These are phyloP conservation scores for Dipodomys stephensi DNA, from an alignment of 2,113 vertebrate genomes.

Conservation along the genomic window DNA sequence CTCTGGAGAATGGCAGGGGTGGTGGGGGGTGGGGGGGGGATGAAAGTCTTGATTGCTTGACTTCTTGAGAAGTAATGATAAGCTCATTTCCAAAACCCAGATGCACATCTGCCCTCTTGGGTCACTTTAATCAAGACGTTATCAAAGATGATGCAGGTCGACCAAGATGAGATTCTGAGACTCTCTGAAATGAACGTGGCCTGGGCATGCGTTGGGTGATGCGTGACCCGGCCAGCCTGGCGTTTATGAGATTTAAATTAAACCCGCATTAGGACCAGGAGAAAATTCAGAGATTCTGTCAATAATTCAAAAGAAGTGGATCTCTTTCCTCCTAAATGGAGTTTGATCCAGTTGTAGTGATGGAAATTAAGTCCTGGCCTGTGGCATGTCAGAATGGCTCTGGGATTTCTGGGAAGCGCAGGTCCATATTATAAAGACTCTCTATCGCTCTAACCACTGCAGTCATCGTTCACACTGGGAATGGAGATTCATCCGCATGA, in stretches of 20 bases:
- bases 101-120: conserved; percentile 41
- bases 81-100: conserved; percentile 66
- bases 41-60: conserved; percentile 64
- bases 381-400: not conserved
- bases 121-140: conserved; percentile 79
- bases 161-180: conserved; percentile 79
- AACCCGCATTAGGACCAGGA: conserved; percentile 64
- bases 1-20: not conserved
- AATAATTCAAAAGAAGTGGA: conserved; percentile 46
- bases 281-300: conserved; percentile 31
- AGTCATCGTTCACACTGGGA: not conserved
- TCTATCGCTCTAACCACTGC: not conserved
- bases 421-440: not conserved
- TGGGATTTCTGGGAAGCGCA: not conserved
- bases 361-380: not conserved
- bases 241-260: conserved; percentile 81
- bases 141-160: conserved; percentile 53
- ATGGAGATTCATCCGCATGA: not conserved
- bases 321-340: conserved; percentile 5
- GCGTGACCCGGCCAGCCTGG: conserved; percentile 49
- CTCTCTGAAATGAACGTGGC: conserved; percentile 71
- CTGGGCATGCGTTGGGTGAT: conserved; percentile 60
- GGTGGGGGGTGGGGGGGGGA: not conserved
- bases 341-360: not conserved
- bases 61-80: conserved; percentile 69